phyloP scores from a whole-genome alignment of 1,140 invertebrate genomes.

The Seison nebaliae region DNA sequence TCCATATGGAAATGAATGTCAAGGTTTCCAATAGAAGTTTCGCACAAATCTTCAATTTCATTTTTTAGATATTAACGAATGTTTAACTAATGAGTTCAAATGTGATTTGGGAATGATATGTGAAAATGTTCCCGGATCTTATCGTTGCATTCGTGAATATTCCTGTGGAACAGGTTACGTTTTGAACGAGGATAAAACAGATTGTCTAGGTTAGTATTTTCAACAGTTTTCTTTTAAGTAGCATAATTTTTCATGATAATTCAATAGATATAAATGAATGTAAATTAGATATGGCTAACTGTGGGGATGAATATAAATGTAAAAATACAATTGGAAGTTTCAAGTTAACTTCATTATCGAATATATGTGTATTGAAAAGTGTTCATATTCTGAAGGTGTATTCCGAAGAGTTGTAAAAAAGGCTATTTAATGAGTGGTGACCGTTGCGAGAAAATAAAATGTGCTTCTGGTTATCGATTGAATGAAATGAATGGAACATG shows the following conservation, averaged over 20 bases:
- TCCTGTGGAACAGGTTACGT: slow-evolving; percentile 87
- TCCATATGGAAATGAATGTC: not conserved
- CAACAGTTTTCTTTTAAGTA: slow-evolving; percentile 3
- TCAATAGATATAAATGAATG: slow-evolving; percentile 44
- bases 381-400: not conserved
- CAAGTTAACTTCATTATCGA: not conserved
- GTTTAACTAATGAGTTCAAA: slow-evolving; percentile 1
- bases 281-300: slow-evolving; percentile 18
- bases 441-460: slow-evolving; percentile 12
- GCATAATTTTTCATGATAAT: not conserved
- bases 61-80: slow-evolving; percentile 9
- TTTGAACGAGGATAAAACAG: slow-evolving; percentile 51
- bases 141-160: slow-evolving; percentile 34
- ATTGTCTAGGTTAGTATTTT: slow-evolving; percentile 46
- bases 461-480: slow-evolving; percentile 7
- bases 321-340: slow-evolving; percentile 8
- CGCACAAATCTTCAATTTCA: not conserved
- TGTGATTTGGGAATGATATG: slow-evolving; percentile 8
- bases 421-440: slow-evolving; percentile 6
- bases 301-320: slow-evolving; percentile 9
- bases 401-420: slow-evolving; percentile 1
- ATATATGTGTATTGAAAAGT: not conserved
- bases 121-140: slow-evolving; percentile 12
- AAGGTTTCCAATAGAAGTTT: not conserved
- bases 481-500: slow-evolving; percentile 14